A percentile compares a stretch with the other conserved stretches of the same genome.
Evolutionary conservation across 2,888 invertebrate genomes (phyloP).

Genomic region (Deilephila porcellus): DNA sequence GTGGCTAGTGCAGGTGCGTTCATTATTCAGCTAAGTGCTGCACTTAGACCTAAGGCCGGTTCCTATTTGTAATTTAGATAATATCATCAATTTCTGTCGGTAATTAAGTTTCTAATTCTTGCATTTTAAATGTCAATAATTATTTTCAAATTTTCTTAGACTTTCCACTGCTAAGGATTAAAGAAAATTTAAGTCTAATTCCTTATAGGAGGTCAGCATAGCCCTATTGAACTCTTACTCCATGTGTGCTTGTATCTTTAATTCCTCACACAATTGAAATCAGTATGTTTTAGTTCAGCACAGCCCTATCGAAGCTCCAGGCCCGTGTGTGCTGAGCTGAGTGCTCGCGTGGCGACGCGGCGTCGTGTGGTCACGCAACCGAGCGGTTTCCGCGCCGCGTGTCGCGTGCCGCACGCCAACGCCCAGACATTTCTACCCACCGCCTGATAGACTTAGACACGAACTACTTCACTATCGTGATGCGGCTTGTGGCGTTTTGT

Average conservation of each 20-base stretch:
- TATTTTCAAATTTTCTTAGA: too few relatives aligned
- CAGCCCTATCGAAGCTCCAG: neutral
- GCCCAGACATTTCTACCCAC: slow-evolving; percentile 50
- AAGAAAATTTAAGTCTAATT: too few relatives aligned
- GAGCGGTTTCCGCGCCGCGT: slow-evolving; percentile 43
- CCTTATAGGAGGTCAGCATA: too few relatives aligned
- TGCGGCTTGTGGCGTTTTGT: slow-evolving; percentile 2
- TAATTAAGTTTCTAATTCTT: too few relatives aligned
- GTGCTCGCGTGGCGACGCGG: slow-evolving; percentile 1
- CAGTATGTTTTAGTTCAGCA: neutral
- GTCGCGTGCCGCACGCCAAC: slow-evolving; percentile 60
- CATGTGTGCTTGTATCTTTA: too few relatives aligned
- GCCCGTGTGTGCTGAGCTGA: neutral
- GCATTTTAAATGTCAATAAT: too few relatives aligned
- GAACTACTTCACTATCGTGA: slow-evolving; percentile 8
- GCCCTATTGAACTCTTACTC: too few relatives aligned
- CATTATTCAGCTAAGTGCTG: neutral
- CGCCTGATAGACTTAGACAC: slow-evolving; percentile 26
- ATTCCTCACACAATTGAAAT: neutral
- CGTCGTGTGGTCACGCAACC: slow-evolving; percentile 41
- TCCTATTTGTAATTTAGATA: neutral
- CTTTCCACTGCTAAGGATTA: too few relatives aligned
- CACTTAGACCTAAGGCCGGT: neutral
- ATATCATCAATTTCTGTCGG: too few relatives aligned
- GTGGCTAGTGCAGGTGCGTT: neutral